Base-by-base conservation (phyloP, 2,113 vertebrate genomes). In the Otocyon megalotis region DNA sequence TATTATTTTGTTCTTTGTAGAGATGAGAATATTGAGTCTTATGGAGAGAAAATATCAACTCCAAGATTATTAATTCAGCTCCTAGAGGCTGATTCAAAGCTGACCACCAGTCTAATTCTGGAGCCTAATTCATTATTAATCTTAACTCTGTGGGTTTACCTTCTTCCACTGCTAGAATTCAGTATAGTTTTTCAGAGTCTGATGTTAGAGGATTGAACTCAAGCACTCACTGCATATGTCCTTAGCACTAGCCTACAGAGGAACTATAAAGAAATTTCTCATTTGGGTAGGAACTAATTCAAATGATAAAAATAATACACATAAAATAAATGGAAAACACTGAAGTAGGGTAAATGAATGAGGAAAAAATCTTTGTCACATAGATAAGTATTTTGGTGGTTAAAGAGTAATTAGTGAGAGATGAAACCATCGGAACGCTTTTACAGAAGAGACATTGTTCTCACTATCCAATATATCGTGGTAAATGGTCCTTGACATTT, bases 261-360 rank as follows among this genome's bases (percentile, higher is more conserved):
- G 65, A 95, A 90, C 30, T 43, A 76, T 13, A 80, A 65, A 90
- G 65, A 83, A 30, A 67, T 30, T 81, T 94, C 26, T 82, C 37
- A 16, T 56, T 62, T 90, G 54, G n/a, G 12, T 85, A 81, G n/a
- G 28, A 80, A 53, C 5, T 88, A 43, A 67, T n/a, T 89, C 54
- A 88, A 54, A 80, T 80, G 60, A 88, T 43, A 65, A 88, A 77
- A 30, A 50, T 69, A 62, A 53, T 50, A 2, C 54, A 67, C 8
- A 60, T 89, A 32, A 96, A 77, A 72, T 63, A 35, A 72, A 50
- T 71, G 37, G 80, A 85, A 90, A 81, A 84, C 58, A 83, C 8
- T 83, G 67, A 67, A 69, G 48, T n/a, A 79, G n/a, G n/a, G 15
- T 63, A 60, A 81, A 35, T 12, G 17, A 62, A 67, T 20, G 54